Base-by-base conservation (phyloP, 2,113 vertebrate genomes). In the Ameiurus melas region DNA sequence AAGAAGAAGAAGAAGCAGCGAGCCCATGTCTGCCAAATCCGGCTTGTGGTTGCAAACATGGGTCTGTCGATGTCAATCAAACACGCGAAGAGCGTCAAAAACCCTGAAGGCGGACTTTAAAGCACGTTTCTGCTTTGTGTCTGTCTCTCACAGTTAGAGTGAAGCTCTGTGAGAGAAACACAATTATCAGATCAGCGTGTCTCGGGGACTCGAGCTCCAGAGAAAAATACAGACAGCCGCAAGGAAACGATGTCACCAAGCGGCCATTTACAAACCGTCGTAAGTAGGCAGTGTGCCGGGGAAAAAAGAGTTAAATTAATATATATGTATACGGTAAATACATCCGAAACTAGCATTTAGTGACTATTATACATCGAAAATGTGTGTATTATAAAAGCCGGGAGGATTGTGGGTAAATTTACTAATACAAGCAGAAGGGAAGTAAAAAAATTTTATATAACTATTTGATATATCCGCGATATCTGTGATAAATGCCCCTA, bases 221-320 rank as follows among this genome's bases (percentile, higher is more conserved):
- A 86, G 70, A 36, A 86, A 68, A 85, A 53, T 78, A 70, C 64
- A 27, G 79, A 88, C 64, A n/a, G 78, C 73, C 70, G 33, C 62
- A 81, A 87, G 82, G 89, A 87, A 85, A 90, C 87, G 30, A 88
- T 86, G 84, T 84, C 81, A 84, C 62, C 22, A 68, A 75, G 62
- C 60, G 70, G 87, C 33, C 53, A 30, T 57, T n/a, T 66, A 71
- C 30, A 78, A 79, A 62, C 81, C 6, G 13, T 10, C 19, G 51
- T 16, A 43, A 66, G 7, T 5, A 8, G 1, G 2, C 19, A 2
- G 36, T n/a, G n/a, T n/a, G n/a, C n/a, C n/a, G n/a, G n/a, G n/a
- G n/a, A n/a, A n/a, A 77, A 85, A 83, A 30, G 5, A 53, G 20
- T 36, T 25, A 25, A 27, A 55, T 73, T 53, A 64, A 71, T 60